phyloP scores from a whole-genome alignment of 2,888 invertebrate genomes.

The Euzetes globulus region DNA sequence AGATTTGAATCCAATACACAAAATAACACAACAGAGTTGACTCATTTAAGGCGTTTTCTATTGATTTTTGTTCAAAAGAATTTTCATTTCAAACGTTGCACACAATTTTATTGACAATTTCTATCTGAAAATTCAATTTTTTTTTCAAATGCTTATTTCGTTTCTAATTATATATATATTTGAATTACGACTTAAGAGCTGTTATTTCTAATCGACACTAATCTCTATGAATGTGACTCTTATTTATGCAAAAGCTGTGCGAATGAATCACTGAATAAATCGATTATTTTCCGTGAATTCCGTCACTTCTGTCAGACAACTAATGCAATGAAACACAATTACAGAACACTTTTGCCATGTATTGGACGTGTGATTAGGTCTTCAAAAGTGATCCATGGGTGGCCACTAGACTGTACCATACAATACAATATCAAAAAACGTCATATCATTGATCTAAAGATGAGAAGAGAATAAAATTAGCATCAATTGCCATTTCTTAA shows the following conservation, averaged over 20 bases:
- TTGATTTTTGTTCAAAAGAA: neutral
- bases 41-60: neutral
- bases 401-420: neutral
- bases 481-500: neutral
- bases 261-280: slow-evolving; percentile 8
- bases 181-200: neutral
- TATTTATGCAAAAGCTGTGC: neutral
- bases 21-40: neutral
- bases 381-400: slow-evolving; percentile 6
- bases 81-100: neutral
- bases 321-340: neutral
- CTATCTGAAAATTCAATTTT: too few relatives aligned
- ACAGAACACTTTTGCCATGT: neutral
- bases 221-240: slow-evolving; percentile 2
- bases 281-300: slow-evolving; percentile 18
- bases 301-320: slow-evolving; percentile 17
- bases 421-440: neutral
- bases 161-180: neutral
- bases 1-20: neutral
- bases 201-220: neutral
- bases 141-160: neutral
- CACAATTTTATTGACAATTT: too few relatives aligned
- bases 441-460: slow-evolving; percentile 1
- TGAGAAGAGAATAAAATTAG: slow-evolving; percentile 11
- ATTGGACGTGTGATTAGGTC: slow-evolving; percentile 6